Conservation (phyloP, 1,140 invertebrate genomes). For the Drosophila kanapiae region DNA sequence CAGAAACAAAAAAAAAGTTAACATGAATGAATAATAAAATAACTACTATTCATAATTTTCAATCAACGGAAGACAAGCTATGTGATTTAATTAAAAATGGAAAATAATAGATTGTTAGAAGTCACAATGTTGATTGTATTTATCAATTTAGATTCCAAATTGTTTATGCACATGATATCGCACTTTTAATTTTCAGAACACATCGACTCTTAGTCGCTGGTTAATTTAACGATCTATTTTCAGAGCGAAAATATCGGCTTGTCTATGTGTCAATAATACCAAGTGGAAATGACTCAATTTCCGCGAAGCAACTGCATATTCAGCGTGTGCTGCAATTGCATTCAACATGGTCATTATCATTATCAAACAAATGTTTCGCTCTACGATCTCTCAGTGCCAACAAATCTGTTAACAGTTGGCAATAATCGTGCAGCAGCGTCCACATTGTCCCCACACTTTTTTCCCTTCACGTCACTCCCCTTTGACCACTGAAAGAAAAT, state of each 20-base stretch:
- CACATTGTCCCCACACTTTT: conserved; percentile 57
- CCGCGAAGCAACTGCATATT: conserved; percentile 16
- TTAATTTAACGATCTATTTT: conserved; percentile 8
- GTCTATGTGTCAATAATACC: conserved; percentile 45
- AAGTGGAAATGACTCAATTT: conserved; percentile 33
- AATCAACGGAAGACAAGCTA: no score
- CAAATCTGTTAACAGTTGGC: conserved; percentile 85
- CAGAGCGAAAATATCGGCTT: not conserved
- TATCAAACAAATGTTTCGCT: conserved; percentile 69
- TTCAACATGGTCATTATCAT: conserved; percentile 77
- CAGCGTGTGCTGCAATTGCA: conserved; percentile 29
- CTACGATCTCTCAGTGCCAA: conserved; percentile 47
- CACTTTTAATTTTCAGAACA: conserved; percentile 1
- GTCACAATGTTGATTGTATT: no score
- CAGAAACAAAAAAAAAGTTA: no score
- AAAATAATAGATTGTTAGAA: not conserved
- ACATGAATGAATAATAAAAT: no score
- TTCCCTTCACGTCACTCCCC: not conserved
- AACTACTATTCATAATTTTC: no score
- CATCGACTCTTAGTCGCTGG: not conserved
- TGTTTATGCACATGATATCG: not conserved
- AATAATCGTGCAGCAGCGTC: conserved; percentile 77
- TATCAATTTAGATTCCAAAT: not conserved
- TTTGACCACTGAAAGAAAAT: not conserved
- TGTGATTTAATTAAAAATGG: no score